phyloP scores from a whole-genome alignment of 2,888 invertebrate genomes.

The Eupithecia vulgata region DNA sequence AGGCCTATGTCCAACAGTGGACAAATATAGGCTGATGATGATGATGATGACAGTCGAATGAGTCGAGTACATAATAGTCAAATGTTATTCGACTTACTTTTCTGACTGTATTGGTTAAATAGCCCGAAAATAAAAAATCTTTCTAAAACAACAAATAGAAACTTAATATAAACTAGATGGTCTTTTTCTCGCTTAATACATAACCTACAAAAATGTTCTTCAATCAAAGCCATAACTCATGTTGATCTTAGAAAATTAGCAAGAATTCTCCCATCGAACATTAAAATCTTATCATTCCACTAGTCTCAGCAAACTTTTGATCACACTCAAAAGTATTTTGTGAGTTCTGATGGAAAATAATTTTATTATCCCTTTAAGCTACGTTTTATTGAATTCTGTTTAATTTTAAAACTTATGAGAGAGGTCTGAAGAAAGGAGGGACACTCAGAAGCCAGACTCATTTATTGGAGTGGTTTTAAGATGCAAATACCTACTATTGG shows the following conservation, averaged over 20 bases:
- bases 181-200: background rate
- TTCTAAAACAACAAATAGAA: background rate
- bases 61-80: too few relatives aligned
- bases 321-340: slow-evolving; percentile 46
- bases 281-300: slow-evolving; percentile 39
- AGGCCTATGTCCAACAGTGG: too few relatives aligned
- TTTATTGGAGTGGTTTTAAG: slow-evolving; percentile 52
- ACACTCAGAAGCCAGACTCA: slow-evolving; percentile 47
- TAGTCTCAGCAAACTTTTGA: slow-evolving; percentile 44
- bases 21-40: too few relatives aligned
- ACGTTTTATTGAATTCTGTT: slow-evolving; percentile 47
- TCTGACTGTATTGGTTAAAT: background rate
- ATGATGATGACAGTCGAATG: too few relatives aligned
- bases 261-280: slow-evolving; percentile 32
- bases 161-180: too few relatives aligned
- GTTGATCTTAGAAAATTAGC: slow-evolving; percentile 39
- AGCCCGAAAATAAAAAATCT: background rate
- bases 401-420: slow-evolving; percentile 47
- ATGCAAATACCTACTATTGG: slow-evolving; percentile 52
- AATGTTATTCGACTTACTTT: too few relatives aligned
- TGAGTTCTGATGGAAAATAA: slow-evolving; percentile 50
- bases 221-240: slow-evolving; percentile 32
- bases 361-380: slow-evolving; percentile 49
- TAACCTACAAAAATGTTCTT: background rate
- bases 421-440: slow-evolving; percentile 43